These are phyloP conservation scores for Tetranychus piercei DNA, from an alignment of 2,888 invertebrate genomes.

Conservation along the genomic window DNA sequence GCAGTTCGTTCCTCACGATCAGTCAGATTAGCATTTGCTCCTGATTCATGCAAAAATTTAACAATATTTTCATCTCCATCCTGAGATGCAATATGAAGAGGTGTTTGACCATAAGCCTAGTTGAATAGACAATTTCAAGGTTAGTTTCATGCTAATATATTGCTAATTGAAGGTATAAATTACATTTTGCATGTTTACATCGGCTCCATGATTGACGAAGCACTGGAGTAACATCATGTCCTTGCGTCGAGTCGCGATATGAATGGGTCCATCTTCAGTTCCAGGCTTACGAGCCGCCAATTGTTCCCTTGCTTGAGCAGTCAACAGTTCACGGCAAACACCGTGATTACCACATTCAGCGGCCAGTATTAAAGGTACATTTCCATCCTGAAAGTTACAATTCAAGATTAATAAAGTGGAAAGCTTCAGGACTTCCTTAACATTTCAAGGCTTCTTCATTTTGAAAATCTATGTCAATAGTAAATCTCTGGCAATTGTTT, in stretches of 20 bases:
- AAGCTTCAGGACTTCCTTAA: too few relatives aligned
- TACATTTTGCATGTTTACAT: slow-evolving; percentile 73
- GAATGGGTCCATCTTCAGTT: slow-evolving; percentile 79
- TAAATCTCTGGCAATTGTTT: too few relatives aligned
- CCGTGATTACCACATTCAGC: slow-evolving; percentile 87
- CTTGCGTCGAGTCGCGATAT: slow-evolving; percentile 74
- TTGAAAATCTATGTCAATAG: too few relatives aligned
- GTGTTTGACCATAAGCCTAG: slow-evolving; percentile 70
- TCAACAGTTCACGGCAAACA: slow-evolving; percentile 77
- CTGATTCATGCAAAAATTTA: slow-evolving; percentile 81
- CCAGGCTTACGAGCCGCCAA: slow-evolving; percentile 46
- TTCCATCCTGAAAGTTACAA: slow-evolving; percentile 46
- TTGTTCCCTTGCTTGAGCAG: slow-evolving; percentile 26
- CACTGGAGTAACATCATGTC: slow-evolving; percentile 84
- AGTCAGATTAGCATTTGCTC: slow-evolving; percentile 79
- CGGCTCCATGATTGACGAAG: slow-evolving; percentile 75
- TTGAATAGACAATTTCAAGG: slow-evolving; percentile 30
- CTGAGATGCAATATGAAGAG: slow-evolving; percentile 82
- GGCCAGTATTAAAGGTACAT: slow-evolving; percentile 76
- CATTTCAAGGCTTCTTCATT: too few relatives aligned
- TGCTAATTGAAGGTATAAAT: slow-evolving; percentile 29
- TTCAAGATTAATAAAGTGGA: too few relatives aligned
- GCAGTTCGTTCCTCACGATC: slow-evolving; percentile 89
- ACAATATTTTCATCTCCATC: slow-evolving; percentile 85
- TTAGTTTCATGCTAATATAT: background rate